Evolutionary conservation across 2,113 vertebrate species (phyloP).

Genomic region (Pardalotus punctatus): DNA sequence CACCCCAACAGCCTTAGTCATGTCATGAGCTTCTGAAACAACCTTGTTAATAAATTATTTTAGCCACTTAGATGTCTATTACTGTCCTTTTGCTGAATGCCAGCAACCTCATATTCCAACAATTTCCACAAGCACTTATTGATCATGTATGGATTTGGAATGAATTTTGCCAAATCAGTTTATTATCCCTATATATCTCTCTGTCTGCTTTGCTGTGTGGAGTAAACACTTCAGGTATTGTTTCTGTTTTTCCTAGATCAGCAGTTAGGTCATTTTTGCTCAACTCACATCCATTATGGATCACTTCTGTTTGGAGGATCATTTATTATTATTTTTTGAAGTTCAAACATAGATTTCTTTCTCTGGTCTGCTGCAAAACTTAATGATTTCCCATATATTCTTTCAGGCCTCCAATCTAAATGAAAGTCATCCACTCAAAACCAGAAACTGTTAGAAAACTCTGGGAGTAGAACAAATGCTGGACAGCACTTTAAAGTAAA

Average conservation of each 20-base stretch:
- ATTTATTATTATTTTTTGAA: neutral
- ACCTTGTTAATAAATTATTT: slow-evolving; percentile 24
- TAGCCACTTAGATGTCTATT: slow-evolving; percentile 40
- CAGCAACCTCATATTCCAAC: slow-evolving; percentile 42
- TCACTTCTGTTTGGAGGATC: neutral
- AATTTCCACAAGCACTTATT: slow-evolving; percentile 47
- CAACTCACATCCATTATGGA: slow-evolving; percentile 19
- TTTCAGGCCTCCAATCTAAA: neutral
- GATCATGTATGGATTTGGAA: slow-evolving; percentile 52
- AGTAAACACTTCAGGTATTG: neutral
- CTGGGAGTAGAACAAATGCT: neutral
- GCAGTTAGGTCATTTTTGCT: slow-evolving; percentile 34
- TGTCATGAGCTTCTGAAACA: neutral
- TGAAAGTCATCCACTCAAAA: neutral
- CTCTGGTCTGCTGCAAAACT: slow-evolving; percentile 22
- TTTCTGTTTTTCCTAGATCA: slow-evolving; percentile 45
- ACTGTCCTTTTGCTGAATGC: slow-evolving; percentile 16
- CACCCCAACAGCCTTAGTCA: neutral
- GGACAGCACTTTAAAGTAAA: neutral
- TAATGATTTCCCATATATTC: slow-evolving; percentile 27
- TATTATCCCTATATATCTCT: slow-evolving; percentile 15
- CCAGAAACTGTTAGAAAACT: neutral
- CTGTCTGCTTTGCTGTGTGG: neutral
- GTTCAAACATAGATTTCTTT: neutral
- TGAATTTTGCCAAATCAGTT: slow-evolving; percentile 58